Conservation (phyloP, 2,797 vertebrate species). For the Microcaecilia unicolor region DNA sequence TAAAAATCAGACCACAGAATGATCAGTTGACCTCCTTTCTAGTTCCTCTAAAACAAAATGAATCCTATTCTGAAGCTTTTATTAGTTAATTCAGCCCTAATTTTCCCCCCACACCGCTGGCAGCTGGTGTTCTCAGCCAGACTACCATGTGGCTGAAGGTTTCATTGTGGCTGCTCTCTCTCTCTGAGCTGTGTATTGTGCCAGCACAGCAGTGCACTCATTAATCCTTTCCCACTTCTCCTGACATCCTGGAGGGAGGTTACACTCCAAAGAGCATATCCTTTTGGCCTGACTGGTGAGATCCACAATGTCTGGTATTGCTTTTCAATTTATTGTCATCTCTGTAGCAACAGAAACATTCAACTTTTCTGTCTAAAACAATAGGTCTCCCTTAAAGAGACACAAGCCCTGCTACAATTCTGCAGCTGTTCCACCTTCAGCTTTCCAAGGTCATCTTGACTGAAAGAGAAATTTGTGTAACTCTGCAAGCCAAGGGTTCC, state of each 20-base stretch:
- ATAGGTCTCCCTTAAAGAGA: not conserved
- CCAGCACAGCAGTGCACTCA: conserved; percentile 15
- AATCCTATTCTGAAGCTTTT: too few species aligned
- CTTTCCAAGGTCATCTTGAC: conserved; percentile 6
- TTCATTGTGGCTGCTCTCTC: conserved; percentile 19
- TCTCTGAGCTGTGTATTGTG: conserved; percentile 4
- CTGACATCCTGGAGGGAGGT: conserved; percentile 2
- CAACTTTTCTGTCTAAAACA: conserved; percentile 14
- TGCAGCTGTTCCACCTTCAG: conserved; percentile 1
- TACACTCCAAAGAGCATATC: conserved; percentile 7
- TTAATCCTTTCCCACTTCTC: conserved; percentile 5
- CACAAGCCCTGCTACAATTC: not conserved
- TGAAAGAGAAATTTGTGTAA: not conserved
- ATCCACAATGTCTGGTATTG: conserved; percentile 15
- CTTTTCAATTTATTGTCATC: conserved; percentile 13
- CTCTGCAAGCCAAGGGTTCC: not conserved
- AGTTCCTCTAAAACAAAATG: too few species aligned
- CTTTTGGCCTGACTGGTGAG: not conserved
- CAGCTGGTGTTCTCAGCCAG: conserved; percentile 24
- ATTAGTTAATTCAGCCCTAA: conserved; percentile 1
- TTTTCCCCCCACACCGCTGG: not conserved
- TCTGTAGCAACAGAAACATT: conserved; percentile 10
- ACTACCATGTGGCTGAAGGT: conserved; percentile 8
- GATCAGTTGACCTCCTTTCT: too few species aligned
- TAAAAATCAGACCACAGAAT: too few species aligned